phyloP scores from a whole-genome alignment of 2,888 invertebrate genomes.

The Parnassius glacialis region DNA sequence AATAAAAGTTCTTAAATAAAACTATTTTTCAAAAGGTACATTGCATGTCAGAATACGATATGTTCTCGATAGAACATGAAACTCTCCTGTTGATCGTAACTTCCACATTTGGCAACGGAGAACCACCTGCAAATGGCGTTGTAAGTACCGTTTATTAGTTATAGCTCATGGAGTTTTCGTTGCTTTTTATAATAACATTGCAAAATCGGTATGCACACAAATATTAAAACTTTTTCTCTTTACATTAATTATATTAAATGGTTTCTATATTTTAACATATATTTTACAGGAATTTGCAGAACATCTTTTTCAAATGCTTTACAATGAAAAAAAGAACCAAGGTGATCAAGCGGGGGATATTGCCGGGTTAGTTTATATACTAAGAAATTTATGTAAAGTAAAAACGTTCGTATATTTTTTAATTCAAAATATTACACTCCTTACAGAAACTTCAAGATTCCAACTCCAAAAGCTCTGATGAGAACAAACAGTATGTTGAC shows the following conservation, averaged over 20 bases:
- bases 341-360: conserved; percentile 47
- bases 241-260: no score
- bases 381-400: no score
- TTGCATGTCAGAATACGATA: conserved; percentile 96
- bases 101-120: conserved; percentile 98
- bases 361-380: conserved; percentile 32
- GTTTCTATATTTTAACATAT: no score
- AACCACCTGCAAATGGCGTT: conserved; percentile 97
- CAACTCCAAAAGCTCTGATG: conserved; percentile 92
- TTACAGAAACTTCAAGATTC: conserved; percentile 82
- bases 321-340: conserved; percentile 54
- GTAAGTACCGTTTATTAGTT: conserved; percentile 69
- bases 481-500: conserved; percentile 87
- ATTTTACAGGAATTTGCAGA: conserved; percentile 61
- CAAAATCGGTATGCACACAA: no score
- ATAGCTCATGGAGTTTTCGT: neutral
- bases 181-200: no score
- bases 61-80: conserved; percentile 96
- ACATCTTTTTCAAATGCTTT: conserved; percentile 64
- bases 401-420: no score
- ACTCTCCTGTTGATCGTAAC: conserved; percentile 94
- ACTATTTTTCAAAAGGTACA: conserved; percentile 83
- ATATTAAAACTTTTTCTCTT: no score
- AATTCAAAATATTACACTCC: neutral
- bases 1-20: neutral